Conservation (phyloP, 2,888 invertebrate species). For the Dorcus hopei region DNA sequence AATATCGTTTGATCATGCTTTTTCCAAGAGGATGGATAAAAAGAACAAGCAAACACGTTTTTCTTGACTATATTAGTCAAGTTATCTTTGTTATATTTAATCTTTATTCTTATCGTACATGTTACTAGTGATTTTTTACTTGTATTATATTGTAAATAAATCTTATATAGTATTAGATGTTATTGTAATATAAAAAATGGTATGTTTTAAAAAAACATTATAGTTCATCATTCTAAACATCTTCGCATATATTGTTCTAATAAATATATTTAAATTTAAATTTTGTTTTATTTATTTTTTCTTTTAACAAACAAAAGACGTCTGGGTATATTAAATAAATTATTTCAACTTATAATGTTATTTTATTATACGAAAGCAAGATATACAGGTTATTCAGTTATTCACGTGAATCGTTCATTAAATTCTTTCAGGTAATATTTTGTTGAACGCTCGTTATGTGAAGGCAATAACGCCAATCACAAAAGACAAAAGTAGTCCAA, state of each 20-base stretch:
- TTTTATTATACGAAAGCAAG: no score
- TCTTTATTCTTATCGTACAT: constrained; percentile 29
- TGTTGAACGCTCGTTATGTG: no score
- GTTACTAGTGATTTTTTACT: constrained; percentile 42
- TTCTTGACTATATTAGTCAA: constrained; percentile 43
- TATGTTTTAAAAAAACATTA: constrained; percentile 43
- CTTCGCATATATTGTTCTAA: constrained; percentile 23
- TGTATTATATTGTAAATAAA: constrained; percentile 47
- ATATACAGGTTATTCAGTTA: no score
- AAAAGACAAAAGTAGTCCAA: no score
- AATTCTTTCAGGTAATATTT: no score
- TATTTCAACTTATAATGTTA: no score
- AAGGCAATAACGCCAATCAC: no score
- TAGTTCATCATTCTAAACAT: constrained; percentile 24
- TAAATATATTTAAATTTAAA: constrained; percentile 19
- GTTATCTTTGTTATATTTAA: constrained; percentile 33
- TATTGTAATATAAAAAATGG: constrained; percentile 38
- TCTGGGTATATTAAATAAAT: no score
- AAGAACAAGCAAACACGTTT: constrained; percentile 10
- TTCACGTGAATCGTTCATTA: no score
- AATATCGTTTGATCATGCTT: no score
- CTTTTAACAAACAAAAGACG: no score
- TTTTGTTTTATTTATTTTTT: no score
- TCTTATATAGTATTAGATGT: constrained; percentile 27
- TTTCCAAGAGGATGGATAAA: constrained; percentile 12